Conservation (phyloP, 2,888 invertebrate genomes). For the Drosophila cracens region DNA sequence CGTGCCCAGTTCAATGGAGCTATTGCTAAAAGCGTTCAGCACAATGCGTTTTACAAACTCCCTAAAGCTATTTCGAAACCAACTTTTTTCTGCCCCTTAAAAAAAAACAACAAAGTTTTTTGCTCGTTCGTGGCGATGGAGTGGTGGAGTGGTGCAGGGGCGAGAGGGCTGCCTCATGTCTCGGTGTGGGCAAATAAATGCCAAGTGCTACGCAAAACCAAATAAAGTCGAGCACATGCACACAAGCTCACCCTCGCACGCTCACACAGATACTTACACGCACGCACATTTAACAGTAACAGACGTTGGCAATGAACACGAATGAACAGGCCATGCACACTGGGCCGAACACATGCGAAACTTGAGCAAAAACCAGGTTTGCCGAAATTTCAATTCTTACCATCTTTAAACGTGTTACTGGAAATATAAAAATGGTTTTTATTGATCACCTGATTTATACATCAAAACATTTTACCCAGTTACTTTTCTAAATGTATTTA, state of each 20-base stretch:
- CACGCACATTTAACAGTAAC: conserved; percentile 77
- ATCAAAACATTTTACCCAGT: fast-evolving
- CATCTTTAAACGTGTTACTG: background rate
- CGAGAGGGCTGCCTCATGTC: conserved; percentile 57
- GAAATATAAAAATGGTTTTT: background rate
- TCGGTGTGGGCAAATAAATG: conserved; percentile 79
- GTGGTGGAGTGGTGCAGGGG: background rate
- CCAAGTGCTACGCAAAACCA: conserved; percentile 81
- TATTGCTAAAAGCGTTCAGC: conserved; percentile 66
- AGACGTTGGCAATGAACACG: conserved; percentile 70
- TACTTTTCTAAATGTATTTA: background rate
- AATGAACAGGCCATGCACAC: conserved; percentile 47
- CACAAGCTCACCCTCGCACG: conserved; percentile 25
- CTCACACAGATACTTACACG: conserved; percentile 42
- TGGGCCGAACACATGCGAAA: conserved; percentile 5
- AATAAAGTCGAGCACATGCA: conserved; percentile 78
- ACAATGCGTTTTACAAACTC: conserved; percentile 73
- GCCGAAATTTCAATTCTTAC: background rate
- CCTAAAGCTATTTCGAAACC: conserved; percentile 69
- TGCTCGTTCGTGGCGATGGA: conserved; percentile 16
- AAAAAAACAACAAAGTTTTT: conserved; percentile 31
- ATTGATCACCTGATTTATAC: background rate
- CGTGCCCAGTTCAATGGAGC: conserved; percentile 76
- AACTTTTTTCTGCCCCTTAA: conserved; percentile 41
- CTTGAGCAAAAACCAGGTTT: background rate